Conservation (phyloP, 2,888 invertebrate species). For the Celastrina argiolus region DNA sequence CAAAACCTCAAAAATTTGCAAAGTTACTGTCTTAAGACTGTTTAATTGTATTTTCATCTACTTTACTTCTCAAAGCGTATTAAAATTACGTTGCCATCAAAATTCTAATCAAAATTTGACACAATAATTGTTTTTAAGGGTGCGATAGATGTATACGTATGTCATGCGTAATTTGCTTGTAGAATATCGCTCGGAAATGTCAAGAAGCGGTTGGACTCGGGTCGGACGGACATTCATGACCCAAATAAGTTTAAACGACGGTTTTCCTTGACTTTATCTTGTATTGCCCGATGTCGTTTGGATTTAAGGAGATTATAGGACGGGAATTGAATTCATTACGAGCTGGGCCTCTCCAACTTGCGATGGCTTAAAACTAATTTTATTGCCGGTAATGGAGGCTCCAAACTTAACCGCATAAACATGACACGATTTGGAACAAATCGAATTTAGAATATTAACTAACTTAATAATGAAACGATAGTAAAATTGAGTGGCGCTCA, state of each 20-base stretch:
- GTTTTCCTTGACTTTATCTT: slow-evolving; percentile 4
- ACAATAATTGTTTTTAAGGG: no score
- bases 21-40: no score
- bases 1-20: no score
- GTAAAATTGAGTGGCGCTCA: no score
- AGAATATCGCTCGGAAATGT: background rate
- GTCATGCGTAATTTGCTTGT: background rate
- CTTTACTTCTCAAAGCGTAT: no score
- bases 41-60: no score
- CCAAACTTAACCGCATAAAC: background rate
- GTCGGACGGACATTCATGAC: background rate
- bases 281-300: background rate
- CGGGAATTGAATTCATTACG: slow-evolving; percentile 1
- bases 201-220: background rate
- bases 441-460: background rate
- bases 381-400: background rate
- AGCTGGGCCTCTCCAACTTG: background rate
- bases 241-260: slow-evolving; percentile 1
- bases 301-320: background rate
- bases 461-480: no score
- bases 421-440: background rate
- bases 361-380: background rate
- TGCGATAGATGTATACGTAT: background rate
- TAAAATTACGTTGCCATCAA: no score
- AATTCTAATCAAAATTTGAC: no score